Percentiles rank a stretch among this genome's conserved stretches.
Evolutionary conservation across 2,797 vertebrate species (phyloP).

Genomic region (Gambelia wislizenii): DNA sequence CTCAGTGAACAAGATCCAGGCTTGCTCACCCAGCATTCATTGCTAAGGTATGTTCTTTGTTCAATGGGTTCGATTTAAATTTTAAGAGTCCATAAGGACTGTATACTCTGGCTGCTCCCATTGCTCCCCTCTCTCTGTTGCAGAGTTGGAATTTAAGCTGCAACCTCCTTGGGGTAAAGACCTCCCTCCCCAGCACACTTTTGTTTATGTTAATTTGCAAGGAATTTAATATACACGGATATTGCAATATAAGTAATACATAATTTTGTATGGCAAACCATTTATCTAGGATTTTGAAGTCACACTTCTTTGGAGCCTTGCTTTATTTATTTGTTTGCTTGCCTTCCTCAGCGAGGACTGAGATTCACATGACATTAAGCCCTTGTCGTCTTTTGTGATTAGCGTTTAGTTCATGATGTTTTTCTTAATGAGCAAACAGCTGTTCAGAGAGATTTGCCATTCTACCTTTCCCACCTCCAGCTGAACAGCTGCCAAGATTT

Average conservation of each 20-base stretch:
- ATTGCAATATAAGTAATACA: not conserved
- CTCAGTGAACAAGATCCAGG: not conserved
- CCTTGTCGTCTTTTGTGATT: conserved; percentile 73
- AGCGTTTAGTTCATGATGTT: conserved; percentile 69
- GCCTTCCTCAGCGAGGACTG: conserved; percentile 45
- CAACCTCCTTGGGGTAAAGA: not conserved
- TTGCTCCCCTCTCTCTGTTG: not conserved
- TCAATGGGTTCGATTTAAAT: no score
- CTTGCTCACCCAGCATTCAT: no score
- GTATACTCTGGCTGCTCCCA: not conserved
- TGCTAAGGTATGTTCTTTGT: not conserved
- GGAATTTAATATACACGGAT: not conserved
- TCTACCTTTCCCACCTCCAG: conserved; percentile 69
- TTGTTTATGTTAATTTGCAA: not conserved
- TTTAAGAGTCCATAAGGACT: conserved; percentile 5
- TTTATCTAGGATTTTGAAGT: conserved; percentile 48
- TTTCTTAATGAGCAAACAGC: conserved; percentile 76
- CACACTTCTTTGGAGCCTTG: conserved; percentile 53
- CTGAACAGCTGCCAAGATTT: conserved; percentile 64
- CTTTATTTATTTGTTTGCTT: not conserved
- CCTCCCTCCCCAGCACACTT: no score
- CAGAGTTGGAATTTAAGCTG: not conserved
- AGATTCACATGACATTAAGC: conserved; percentile 58
- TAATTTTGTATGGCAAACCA: not conserved
- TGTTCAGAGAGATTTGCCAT: conserved; percentile 73